These are phyloP conservation scores for Brachionus angularis DNA, from an alignment of 1,140 invertebrate species.

Conservation along the genomic window DNA sequence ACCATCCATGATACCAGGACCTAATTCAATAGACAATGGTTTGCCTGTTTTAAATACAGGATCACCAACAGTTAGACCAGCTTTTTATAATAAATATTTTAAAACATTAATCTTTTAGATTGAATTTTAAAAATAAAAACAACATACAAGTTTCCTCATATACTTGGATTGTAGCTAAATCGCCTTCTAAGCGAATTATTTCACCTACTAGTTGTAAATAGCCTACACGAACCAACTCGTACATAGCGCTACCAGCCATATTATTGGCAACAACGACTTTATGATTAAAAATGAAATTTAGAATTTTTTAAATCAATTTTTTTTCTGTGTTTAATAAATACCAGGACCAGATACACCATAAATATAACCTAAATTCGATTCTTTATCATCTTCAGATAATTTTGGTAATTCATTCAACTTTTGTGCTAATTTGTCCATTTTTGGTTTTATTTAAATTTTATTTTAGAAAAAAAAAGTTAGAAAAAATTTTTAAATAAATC, in stretches of 20 bases:
- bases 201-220: constrained; percentile 96
- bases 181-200: constrained; percentile 97
- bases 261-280: constrained; percentile 95
- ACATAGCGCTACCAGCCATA: constrained; percentile 99
- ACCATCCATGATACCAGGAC: constrained; percentile 96
- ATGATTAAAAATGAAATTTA: neutral
- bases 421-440: constrained; percentile 40
- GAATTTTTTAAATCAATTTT: constrained; percentile 4
- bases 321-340: too few species aligned
- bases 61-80: constrained; percentile 97
- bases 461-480: neutral
- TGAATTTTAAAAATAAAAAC: neutral
- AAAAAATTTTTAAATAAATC: neutral
- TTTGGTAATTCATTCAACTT: constrained; percentile 36
- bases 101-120: constrained; percentile 43
- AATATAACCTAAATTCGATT: constrained; percentile 85
- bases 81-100: constrained; percentile 52
- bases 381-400: constrained; percentile 70
- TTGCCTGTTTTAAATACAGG: constrained; percentile 96
- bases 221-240: constrained; percentile 93
- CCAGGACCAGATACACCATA: constrained; percentile 93
- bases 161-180: constrained; percentile 99
- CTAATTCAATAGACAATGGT: constrained; percentile 92
- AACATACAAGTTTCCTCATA: constrained; percentile 90
- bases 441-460: constrained; percentile 9